Evolutionary conservation across 2,888 invertebrate genomes (phyloP).

Genomic region (Andricus curvator): DNA sequence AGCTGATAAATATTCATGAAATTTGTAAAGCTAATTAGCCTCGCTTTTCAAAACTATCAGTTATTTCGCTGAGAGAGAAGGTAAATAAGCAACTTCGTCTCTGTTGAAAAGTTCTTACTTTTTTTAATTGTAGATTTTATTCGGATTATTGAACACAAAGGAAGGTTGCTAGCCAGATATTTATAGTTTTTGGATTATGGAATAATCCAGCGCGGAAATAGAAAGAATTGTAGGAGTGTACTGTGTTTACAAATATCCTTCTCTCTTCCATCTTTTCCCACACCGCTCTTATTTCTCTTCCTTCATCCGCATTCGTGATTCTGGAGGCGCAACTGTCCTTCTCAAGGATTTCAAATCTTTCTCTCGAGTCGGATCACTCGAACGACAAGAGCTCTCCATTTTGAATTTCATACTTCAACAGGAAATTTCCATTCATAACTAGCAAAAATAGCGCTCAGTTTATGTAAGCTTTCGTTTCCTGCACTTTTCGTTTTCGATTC

Average conservation of each 20-base stretch:
- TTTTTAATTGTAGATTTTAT: constrained; percentile 65
- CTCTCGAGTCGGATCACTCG: constrained; percentile 54
- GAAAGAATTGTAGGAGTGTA: constrained; percentile 62
- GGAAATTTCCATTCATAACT: constrained; percentile 61
- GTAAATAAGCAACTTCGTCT: constrained; percentile 44
- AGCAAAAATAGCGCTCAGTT: constrained; percentile 37
- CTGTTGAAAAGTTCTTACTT: constrained; percentile 43
- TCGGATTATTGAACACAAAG: constrained; percentile 63
- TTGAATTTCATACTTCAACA: constrained; percentile 66
- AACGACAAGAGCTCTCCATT: constrained; percentile 64
- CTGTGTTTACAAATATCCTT: constrained; percentile 74
- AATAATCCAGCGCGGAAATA: constrained; percentile 70
- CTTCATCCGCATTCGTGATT: constrained; percentile 44
- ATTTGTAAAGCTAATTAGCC: not conserved
- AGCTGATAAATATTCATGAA: not conserved
- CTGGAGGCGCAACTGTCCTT: constrained; percentile 43
- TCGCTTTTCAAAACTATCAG: not conserved
- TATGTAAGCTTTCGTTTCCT: not conserved
- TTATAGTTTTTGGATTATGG: constrained; percentile 76
- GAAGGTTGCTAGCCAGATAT: constrained; percentile 68
- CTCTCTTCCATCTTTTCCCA: constrained; percentile 49
- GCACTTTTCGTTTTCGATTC: not conserved
- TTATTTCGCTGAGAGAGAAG: not conserved
- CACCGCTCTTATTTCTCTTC: constrained; percentile 52
- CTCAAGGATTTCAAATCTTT: constrained; percentile 43